Base-by-base conservation (phyloP, 2,113 vertebrate genomes). In the Tretioscincus oriximinensis region DNA sequence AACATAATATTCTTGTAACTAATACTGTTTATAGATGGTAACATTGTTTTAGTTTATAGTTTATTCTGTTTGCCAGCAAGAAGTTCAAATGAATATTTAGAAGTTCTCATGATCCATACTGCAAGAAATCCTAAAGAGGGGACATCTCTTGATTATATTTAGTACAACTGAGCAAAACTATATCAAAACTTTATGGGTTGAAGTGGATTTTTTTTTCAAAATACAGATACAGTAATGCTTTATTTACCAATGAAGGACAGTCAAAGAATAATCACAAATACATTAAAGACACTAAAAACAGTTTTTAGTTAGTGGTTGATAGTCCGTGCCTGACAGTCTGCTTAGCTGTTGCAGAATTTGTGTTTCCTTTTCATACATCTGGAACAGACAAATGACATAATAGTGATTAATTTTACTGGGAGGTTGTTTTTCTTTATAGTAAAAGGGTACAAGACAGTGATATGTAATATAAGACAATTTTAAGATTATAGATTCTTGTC, bases 311-410 rank as follows among this genome's bases (percentile, higher is more conserved):
- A 81, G 65, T 26, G 80, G 80, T 76, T 81, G 73, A 10, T 76
- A 45, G 51, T 76, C 76, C 70, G 65, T 81, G 65, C 54, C 80
- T 29, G 80, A 76, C 73, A 70, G 7, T 21, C 41, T 81, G 80
- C 41, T 81, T 69, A 81, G 41, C 35, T 76, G 35, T 1, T 49
- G 73, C 11, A 81, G 80, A 63, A 81, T 69, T 49, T 81, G 73
- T 63, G 65, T 9, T 76, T 81, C 80, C 21, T 63, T 81, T 76
- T 81, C 35, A 31, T 76, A 81, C 80, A 81, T 81, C 80, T 81
- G 80, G 47, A 81, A 81, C 31, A 69, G 35, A 69, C 64, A 75
- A 75, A 73, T 12, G 8, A 35, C 28, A 49, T 18, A n/a, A 63
- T 4, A 71, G 8, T 2, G 10, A 8, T 7, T 73, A 28, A 66